phyloP scores from a whole-genome alignment of 2,888 invertebrate species.

The Drosophila stalkeri region DNA sequence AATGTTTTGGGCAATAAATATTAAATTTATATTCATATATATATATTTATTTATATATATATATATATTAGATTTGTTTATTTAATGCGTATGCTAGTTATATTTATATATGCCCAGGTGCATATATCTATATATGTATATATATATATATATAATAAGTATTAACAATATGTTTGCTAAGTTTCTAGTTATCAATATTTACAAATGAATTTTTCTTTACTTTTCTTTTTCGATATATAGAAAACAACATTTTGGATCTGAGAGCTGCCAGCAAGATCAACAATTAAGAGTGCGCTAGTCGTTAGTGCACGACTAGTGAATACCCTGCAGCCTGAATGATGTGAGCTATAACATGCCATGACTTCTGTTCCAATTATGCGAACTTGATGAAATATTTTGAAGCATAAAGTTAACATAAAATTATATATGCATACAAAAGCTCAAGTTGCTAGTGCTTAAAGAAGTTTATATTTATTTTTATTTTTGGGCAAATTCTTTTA shows the following conservation, averaged over 20 bases:
- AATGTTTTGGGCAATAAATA: conserved; percentile 74
- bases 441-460: background rate
- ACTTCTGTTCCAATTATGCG: background rate
- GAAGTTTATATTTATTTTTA: too few relatives aligned
- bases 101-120: conserved; percentile 39
- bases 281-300: conserved; percentile 1
- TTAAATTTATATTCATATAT: conserved; percentile 60
- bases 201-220: conserved; percentile 64
- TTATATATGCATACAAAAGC: background rate
- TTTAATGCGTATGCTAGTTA: conserved; percentile 49
- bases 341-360: background rate
- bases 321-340: background rate
- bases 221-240: conserved; percentile 31
- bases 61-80: conserved; percentile 60
- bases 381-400: background rate
- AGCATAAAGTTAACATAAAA: background rate
- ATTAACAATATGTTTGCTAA: conserved; percentile 74
- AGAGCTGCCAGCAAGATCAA: conserved; percentile 18
- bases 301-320: background rate
- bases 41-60: conserved; percentile 36
- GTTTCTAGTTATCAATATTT: conserved; percentile 70
- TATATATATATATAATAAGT: conserved; percentile 57
- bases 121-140: conserved; percentile 34
- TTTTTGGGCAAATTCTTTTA: background rate
- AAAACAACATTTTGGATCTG: conserved; percentile 66